Evolutionary conservation across 2,113 vertebrate genomes (phyloP), one percentile per base, ranked within the genome.

Genomic region (Cyprinodon tularosa): DNA sequence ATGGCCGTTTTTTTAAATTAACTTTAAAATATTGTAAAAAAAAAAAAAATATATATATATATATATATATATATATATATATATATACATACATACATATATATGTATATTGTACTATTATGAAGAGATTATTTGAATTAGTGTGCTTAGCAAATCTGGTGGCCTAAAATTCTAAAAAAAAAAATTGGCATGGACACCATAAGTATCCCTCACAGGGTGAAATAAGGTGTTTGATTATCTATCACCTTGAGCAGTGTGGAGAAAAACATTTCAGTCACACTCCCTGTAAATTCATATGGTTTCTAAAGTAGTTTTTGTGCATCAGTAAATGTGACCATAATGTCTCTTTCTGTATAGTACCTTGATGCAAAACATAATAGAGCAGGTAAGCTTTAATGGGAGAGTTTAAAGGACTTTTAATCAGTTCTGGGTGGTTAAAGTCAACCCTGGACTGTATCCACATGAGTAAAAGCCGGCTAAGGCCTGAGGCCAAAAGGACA

Each of bases 401-500:
- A 40, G 17, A 44, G 39, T 22, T 66, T 66, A 22, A 45, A 44
- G 42, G 12, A 13, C 12, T 66, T 4, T 12, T 20, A 53, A 53
- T 53, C 50, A 53, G 40, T 45, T 45, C 29, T 45, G 42, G 64
- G 22, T 44, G 64, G 40, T 10, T 22, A 12, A 45, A 66, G 62
- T 12, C 42, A 12, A 42, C n/a, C 40, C 8, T 66, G 40, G 4
- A 64, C 39, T 42, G 7, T 4, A 4, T 22, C 40, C n/a, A 17
- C 10, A 6, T 22, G 2, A 17, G 20, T 57, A 40, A 50, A 39
- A 64, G 60, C 64, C 59, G 62, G 12, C 1, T 53, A 13, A 44
- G 70, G 60, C 70, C 42, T n/a, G 37, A 63, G 39, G 73, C 76
- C 72, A 80, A 70, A 59, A 50, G 39, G 69, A 78, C 63, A 45